These are phyloP conservation scores for Artibeus lituratus DNA, from an alignment of 2,797 vertebrate species.

Conservation along the genomic window DNA sequence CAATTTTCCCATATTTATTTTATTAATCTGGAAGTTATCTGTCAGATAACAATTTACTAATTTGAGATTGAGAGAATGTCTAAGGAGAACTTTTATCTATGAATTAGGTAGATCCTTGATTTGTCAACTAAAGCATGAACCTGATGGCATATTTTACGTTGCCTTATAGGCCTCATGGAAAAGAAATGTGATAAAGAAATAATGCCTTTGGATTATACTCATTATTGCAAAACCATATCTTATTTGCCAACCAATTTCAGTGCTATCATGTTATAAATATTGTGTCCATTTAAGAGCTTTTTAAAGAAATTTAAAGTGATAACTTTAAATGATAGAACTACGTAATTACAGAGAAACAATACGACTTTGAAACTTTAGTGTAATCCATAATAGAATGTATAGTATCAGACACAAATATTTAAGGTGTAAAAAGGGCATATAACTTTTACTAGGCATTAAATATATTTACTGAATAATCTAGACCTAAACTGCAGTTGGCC, in stretches of 20 bases:
- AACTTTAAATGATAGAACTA: neutral
- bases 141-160: neutral
- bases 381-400: neutral
- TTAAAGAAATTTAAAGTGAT: neutral
- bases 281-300: neutral
- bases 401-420: neutral
- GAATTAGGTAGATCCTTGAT: neutral
- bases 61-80: neutral
- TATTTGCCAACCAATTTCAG: neutral
- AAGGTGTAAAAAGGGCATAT: neutral
- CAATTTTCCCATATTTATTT: slow-evolving; percentile 11
- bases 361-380: neutral
- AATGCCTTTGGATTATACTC: neutral
- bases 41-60: neutral
- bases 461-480: neutral
- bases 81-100: neutral
- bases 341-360: neutral
- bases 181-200: slow-evolving; percentile 10
- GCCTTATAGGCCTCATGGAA: neutral
- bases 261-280: neutral
- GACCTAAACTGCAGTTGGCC: neutral
- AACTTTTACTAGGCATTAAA: slow-evolving; percentile 2
- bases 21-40: neutral
- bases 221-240: neutral
- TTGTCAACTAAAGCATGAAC: slow-evolving; percentile 22